Percentiles rank a stretch among this genome's conserved stretches.
These are phyloP conservation scores for Tenthredo scrophulariae DNA, from an alignment of 2,888 invertebrate species.

Conservation along the genomic window DNA sequence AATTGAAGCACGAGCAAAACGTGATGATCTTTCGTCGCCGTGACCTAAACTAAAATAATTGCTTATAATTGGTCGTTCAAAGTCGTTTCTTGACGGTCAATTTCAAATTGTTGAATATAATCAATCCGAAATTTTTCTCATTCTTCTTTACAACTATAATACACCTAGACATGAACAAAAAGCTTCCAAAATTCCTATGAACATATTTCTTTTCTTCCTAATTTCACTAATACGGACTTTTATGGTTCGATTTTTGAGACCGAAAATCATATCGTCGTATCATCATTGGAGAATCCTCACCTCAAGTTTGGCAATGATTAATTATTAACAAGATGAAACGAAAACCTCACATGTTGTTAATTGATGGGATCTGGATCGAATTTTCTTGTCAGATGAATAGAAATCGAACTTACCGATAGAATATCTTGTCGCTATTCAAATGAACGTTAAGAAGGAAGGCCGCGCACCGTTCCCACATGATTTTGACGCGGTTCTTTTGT, in stretches of 20 bases:
- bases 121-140: background rate
- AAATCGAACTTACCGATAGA: constrained; percentile 66
- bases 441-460: constrained; percentile 61
- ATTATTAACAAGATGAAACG: background rate
- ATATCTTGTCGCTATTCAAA: constrained; percentile 65
- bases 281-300: background rate
- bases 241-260: background rate
- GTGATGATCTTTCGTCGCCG: background rate
- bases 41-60: background rate
- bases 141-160: background rate
- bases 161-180: background rate
- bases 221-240: background rate
- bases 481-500: constrained; percentile 28
- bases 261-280: background rate
- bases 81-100: background rate
- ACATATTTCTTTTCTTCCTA: background rate
- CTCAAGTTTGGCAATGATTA: background rate
- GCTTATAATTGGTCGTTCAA: background rate
- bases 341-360: background rate
- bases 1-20: background rate
- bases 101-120: background rate
- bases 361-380: background rate
- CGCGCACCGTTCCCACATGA: constrained; percentile 63
- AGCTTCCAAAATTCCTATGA: background rate
- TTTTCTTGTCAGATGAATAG: constrained; percentile 1